A percentile compares a stretch with the other conserved stretches of the same genome.
phyloP scores from a whole-genome alignment of 2,888 invertebrate genomes.

The Tipula lateralis region DNA sequence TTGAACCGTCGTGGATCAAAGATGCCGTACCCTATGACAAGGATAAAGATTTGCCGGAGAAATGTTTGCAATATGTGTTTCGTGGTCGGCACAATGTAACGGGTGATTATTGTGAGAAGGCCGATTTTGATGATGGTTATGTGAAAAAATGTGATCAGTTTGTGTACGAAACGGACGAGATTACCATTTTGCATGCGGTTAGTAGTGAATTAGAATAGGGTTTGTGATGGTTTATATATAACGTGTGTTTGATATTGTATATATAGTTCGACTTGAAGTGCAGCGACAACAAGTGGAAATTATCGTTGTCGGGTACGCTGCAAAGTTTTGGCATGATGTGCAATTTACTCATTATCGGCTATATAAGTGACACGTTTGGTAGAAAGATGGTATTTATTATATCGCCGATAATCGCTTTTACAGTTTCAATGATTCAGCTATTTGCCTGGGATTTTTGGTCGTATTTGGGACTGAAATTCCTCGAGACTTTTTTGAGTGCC shows the following conservation, averaged over 20 bases:
- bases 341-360: neutral
- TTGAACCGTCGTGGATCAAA: neutral
- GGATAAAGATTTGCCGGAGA: neutral
- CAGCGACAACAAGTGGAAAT: slow-evolving; percentile 1
- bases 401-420: neutral
- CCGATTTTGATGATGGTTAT: neutral
- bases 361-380: neutral
- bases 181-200: neutral
- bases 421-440: neutral
- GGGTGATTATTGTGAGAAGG: neutral
- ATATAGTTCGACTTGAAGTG: neutral
- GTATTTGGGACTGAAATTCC: neutral
- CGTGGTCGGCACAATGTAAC: neutral
- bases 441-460: neutral
- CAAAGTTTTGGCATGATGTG: neutral
- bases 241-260: neutral
- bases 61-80: neutral
- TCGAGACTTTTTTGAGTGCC: neutral
- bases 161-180: neutral
- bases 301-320: neutral
- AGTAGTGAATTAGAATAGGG: neutral
- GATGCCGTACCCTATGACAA: neutral
- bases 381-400: neutral
- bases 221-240: neutral
- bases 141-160: neutral